Conservation (phyloP, 2,888 invertebrate genomes). For the Lepidochrysops patricia region DNA sequence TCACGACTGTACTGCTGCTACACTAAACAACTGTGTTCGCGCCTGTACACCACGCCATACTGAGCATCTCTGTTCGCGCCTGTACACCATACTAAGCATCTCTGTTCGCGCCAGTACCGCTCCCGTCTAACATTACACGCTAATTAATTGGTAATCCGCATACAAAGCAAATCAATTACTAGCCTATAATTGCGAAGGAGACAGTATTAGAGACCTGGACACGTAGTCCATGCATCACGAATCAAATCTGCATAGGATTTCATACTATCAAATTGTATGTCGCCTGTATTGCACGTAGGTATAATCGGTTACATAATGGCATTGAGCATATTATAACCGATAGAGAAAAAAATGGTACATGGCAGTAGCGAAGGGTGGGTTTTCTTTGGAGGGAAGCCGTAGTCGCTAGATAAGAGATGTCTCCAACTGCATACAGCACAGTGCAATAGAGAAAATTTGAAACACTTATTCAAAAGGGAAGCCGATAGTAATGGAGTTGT, state of each 20-base stretch:
- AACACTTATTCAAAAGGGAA: no score
- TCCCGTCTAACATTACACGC: constrained; percentile 45
- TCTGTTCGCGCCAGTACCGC: constrained; percentile 18
- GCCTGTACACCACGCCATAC: constrained; percentile 13
- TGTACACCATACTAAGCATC: not conserved
- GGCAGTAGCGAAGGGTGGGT: no score
- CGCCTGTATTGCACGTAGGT: not conserved
- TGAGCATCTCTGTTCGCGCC: not conserved
- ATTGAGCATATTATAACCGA: no score
- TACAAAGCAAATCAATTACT: constrained; percentile 71
- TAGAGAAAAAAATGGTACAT: no score
- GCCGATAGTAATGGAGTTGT: no score
- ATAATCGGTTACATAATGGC: no score
- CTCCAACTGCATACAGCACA: no score
- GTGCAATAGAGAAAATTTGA: no score
- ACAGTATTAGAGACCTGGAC: constrained; percentile 32
- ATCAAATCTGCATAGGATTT: constrained; percentile 4
- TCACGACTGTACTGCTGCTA: constrained; percentile 23
- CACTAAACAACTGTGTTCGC: no score
- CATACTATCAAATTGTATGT: not conserved
- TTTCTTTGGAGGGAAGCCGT: no score
- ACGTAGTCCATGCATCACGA: constrained; percentile 6
- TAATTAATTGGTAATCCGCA: constrained; percentile 67
- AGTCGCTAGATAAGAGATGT: no score
- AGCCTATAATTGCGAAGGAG: constrained; percentile 49